Evolutionary conservation across 2,113 vertebrate species (phyloP), one percentile per base, ranked within the genome.

Genomic region (Chaenogobius annularis): DNA sequence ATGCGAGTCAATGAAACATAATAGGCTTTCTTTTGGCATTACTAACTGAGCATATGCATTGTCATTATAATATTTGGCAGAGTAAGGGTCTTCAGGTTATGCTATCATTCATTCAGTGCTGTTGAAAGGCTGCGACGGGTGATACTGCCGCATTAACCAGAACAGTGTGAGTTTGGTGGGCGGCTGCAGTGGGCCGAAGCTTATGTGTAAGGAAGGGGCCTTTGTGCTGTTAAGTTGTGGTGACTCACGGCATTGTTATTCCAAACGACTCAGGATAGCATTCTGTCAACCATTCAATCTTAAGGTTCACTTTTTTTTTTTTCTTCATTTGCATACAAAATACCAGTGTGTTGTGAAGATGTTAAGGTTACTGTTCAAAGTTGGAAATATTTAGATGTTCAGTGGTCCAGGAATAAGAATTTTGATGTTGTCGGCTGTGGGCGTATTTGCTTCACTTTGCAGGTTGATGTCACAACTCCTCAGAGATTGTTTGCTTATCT

Each of bases 41-140:
- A 52, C 70, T 75, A 66, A 71, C 74, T 71, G 70, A 44, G 69
- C 56, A 66, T 74, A 80, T 81, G 83, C 84, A 84, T 83, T 87
- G 78, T 88, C 82, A 86, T 79, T 64, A 43, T 7, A 70, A 71
- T 43, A 48, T 68, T 77, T 71, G 85, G 70, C 74, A 73, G 71
- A 54, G 72, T 87, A 88, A 81, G 75, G 69, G 85, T 85, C 86
- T 89, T 66, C 66, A 76, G 71, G 86, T 87, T 71, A 85, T 87
- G 81, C 74, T 75, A 85, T 83, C 68, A 79, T 83, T 86, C 70
- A 87, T 86, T 82, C 59, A 72, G 73, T 78, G 62, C 55, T 63
- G 67, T 47, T 70, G 48, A 72, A 85, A 81, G 72, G 61, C 73
- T 85, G 81, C 44, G 75, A 44, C 64, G 61, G 59, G 73, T 72